phyloP scores from a whole-genome alignment of 2,797 vertebrate species.

The Fundulus diaphanus region DNA sequence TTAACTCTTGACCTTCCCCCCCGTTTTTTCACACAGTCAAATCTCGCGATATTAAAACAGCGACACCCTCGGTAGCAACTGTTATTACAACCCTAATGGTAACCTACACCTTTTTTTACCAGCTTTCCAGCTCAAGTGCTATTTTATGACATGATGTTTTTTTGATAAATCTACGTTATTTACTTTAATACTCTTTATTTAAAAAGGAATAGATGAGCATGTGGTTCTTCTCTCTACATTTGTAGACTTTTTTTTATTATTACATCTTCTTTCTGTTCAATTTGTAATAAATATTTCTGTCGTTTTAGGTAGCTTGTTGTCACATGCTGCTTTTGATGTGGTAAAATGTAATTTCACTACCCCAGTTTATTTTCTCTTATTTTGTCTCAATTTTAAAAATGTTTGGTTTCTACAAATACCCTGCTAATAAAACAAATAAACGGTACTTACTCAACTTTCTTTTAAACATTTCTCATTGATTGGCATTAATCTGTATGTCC shows the following conservation, averaged over 20 bases:
- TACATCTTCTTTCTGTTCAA: neutral
- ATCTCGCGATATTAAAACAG: conserved; percentile 46
- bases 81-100: neutral
- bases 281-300: neutral
- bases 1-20: conserved; percentile 67
- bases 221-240: neutral
- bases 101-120: neutral
- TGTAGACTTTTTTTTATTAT: neutral
- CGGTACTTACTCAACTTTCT: no score
- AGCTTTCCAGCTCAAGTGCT: neutral
- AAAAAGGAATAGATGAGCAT: neutral
- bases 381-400: no score
- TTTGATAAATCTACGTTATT: no score
- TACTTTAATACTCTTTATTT: no score
- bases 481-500: no score
- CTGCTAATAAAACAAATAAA: no score
- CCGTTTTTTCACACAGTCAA: conserved; percentile 40
- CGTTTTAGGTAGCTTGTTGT: no score
- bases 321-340: no score
- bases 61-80: conserved; percentile 10
- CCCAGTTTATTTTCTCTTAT: no score
- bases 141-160: neutral
- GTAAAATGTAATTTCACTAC: no score
- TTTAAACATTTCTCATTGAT: no score
- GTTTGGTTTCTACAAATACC: no score